Evolutionary conservation across 2,888 invertebrate genomes (phyloP).

Genomic region (Netelia virgata): DNA sequence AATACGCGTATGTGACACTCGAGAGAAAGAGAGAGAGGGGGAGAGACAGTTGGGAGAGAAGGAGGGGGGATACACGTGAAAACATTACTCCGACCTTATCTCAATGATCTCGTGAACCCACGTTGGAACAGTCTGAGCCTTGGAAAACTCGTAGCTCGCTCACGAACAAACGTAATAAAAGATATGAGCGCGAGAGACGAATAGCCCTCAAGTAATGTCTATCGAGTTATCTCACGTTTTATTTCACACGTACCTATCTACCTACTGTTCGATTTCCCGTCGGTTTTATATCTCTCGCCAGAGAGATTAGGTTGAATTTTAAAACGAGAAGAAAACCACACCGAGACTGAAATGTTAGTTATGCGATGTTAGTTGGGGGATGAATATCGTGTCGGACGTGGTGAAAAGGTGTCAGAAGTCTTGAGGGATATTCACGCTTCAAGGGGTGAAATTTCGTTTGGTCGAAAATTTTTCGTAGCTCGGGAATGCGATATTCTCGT

Average conservation of each 20-base stretch:
- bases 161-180: constrained; percentile 31
- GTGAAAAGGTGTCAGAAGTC: too few relatives aligned
- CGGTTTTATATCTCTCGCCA: constrained; percentile 12
- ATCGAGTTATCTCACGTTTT: constrained; percentile 22
- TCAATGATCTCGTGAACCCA: constrained; percentile 6
- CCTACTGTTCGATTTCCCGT: not conserved
- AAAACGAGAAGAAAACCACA: not conserved
- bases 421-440: too few relatives aligned
- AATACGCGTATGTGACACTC: constrained; percentile 24
- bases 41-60: constrained; percentile 4
- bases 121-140: constrained; percentile 8
- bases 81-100: constrained; percentile 18
- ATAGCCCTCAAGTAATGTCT: not conserved
- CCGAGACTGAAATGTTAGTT: not conserved
- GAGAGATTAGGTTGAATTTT: not conserved
- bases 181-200: constrained; percentile 27
- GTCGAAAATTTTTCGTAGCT: too few relatives aligned
- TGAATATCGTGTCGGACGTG: too few relatives aligned
- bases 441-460: too few relatives aligned
- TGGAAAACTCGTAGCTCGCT: constrained; percentile 10
- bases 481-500: too few relatives aligned
- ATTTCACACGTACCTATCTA: constrained; percentile 16
- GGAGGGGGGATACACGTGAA: not conserved
- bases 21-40: not conserved
- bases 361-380: too few relatives aligned